These are phyloP conservation scores for Lasius fuliginosus DNA, from an alignment of 2,888 invertebrate genomes.

Conservation along the genomic window DNA sequence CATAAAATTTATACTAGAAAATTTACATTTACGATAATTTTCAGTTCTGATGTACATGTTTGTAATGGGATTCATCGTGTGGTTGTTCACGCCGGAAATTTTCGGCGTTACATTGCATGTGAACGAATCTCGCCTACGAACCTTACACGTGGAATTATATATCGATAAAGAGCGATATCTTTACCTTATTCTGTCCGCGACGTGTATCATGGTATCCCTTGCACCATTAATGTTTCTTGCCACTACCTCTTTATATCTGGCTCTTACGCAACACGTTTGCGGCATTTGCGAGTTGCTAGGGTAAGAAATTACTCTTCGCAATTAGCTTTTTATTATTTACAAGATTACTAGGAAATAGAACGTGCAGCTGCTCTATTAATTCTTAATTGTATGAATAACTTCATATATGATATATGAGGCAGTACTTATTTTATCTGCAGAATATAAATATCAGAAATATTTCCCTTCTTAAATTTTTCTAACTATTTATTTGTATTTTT, in stretches of 20 bases:
- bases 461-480: not conserved
- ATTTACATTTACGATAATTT: conserved; percentile 5
- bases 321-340: not conserved
- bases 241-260: not conserved
- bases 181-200: not conserved
- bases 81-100: not conserved
- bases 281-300: conserved; percentile 30
- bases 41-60: not conserved
- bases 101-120: not conserved
- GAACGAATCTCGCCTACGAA: not conserved
- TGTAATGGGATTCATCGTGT: rapidly evolving
- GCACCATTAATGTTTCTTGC: not conserved
- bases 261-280: conserved; percentile 26
- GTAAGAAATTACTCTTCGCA: conserved; percentile 17
- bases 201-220: no score
- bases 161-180: not conserved
- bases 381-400: not conserved
- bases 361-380: not conserved
- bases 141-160: not conserved
- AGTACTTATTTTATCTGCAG: not conserved
- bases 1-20: not conserved
- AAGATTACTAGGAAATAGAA: not conserved
- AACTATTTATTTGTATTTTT: not conserved
- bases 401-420: not conserved
- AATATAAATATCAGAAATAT: not conserved